A percentile compares a stretch with the other conserved stretches of the same genome.
Evolutionary conservation across 1,140 invertebrate species (phyloP).

Genomic region (Monochamus saltuarius): DNA sequence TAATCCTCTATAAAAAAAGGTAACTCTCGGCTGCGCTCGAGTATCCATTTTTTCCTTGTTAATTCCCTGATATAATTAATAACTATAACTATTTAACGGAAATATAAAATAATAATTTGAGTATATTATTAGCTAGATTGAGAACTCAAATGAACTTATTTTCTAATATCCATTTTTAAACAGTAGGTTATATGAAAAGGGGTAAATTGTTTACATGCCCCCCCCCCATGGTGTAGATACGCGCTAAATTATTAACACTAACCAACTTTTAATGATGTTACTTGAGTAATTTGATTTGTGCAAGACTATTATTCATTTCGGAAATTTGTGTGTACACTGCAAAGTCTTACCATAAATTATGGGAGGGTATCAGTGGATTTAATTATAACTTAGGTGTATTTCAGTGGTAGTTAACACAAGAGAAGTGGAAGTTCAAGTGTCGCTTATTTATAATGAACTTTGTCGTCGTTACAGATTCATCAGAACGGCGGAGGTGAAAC

Average conservation of each 20-base stretch:
- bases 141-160: too few species aligned
- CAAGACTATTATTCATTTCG: slow-evolving; percentile 14
- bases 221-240: neutral
- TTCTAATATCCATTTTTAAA: too few species aligned
- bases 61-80: too few species aligned
- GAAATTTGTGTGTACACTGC: slow-evolving; percentile 11
- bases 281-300: slow-evolving; percentile 9
- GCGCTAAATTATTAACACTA: neutral
- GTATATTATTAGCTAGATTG: too few species aligned
- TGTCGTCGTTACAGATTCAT: slow-evolving; percentile 34
- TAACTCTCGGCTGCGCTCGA: too few species aligned
- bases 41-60: too few species aligned
- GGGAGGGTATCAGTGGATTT: slow-evolving; percentile 32
- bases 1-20: too few species aligned
- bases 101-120: too few species aligned
- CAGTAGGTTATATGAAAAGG: too few species aligned
- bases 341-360: slow-evolving; percentile 16
- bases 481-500: slow-evolving; percentile 34
- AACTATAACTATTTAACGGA: too few species aligned
- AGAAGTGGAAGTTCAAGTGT: slow-evolving; percentile 27
- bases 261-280: slow-evolving; percentile 10
- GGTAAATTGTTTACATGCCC: neutral
- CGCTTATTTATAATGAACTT: slow-evolving; percentile 36
- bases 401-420: slow-evolving; percentile 16
- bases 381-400: slow-evolving; percentile 35